Evolutionary conservation across 2,888 invertebrate genomes (phyloP).

Genomic region (Tiliacea citrago): DNA sequence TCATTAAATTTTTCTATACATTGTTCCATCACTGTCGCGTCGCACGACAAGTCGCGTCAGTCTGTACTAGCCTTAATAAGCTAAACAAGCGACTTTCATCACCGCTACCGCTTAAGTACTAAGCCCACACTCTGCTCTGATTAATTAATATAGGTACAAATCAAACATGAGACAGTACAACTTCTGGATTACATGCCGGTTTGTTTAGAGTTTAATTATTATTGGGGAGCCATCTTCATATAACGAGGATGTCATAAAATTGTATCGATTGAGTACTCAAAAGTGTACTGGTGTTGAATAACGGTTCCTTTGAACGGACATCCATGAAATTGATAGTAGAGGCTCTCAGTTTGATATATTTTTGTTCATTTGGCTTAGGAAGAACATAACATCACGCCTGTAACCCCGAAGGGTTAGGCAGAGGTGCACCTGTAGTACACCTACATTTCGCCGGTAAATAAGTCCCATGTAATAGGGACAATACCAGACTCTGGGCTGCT

Average conservation of each 20-base stretch:
- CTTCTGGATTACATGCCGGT: slow-evolving; percentile 56
- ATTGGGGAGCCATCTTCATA: slow-evolving; percentile 41
- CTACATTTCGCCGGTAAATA: too few species aligned
- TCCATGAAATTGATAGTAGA: background rate
- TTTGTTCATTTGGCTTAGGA: background rate
- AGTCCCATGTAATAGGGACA: too few species aligned
- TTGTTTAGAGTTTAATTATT: slow-evolving; percentile 51
- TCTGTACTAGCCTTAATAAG: too few species aligned
- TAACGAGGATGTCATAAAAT: slow-evolving; percentile 57
- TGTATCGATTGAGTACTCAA: slow-evolving; percentile 34
- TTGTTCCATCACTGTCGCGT: too few species aligned
- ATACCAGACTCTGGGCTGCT: too few species aligned
- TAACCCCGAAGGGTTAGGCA: too few species aligned
- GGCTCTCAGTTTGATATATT: background rate
- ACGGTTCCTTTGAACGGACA: background rate
- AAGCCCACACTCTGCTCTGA: slow-evolving; percentile 29
- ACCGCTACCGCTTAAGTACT: slow-evolving; percentile 53
- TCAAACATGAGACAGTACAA: slow-evolving; percentile 61
- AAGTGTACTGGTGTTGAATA: background rate
- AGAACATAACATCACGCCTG: background rate
- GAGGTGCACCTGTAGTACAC: too few species aligned
- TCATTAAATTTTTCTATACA: too few species aligned
- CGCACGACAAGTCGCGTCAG: too few species aligned
- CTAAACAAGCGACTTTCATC: background rate
- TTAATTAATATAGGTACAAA: slow-evolving; percentile 66